Evolutionary conservation across 2,888 invertebrate genomes (phyloP), one percentile per base, ranked within the genome.

Genomic region (Sarcophaga subvicina): DNA sequence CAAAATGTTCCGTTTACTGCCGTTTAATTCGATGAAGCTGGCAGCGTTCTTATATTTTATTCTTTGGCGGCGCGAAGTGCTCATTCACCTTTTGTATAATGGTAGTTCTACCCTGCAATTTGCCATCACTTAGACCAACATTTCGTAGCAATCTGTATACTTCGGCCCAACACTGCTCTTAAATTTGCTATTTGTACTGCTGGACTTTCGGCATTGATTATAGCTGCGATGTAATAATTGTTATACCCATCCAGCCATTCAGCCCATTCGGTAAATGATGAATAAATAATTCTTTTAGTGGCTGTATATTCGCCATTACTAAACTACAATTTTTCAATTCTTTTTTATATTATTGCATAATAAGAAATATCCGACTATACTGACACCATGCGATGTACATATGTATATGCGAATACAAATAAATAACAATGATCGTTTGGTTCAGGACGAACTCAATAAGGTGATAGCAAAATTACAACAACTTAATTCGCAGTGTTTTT

Each of bases 101-200:
- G 62, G 62, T 12, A 62, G 45, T n/a, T 45, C 60, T 72, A 27
- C 20, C 62, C 20, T 20, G 37, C 59, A 72, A 20, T 72, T 72
- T 59, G 10, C 4, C 37, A n/a, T 72, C 62, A 6, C 60, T 60
- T 72, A 37, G 20, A 14, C 62, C 62, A 45, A 73, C 22, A 72
- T 72, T 72, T 45, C 62, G 72, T 37, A 72, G 72, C 27, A 76
- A 66, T 37, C 66, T 66, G n/a, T 37, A 64, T n/a, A 49, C 63
- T 63, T 75, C 73, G 27, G 6, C 63, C 25, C 20, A 62, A 63
- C 60, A 63, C 73, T 17, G 49, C 47, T 47, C 63, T 72, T 72
- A 72, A 72, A 60, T 72, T 62, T 20, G 60, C 72, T 45, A 62
- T 47, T 47, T 73, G 73, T 20, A 73, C 47, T 45, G 62, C 37